These are phyloP conservation scores for Grapholita molesta DNA, from an alignment of 1,140 invertebrate species.

Conservation along the genomic window DNA sequence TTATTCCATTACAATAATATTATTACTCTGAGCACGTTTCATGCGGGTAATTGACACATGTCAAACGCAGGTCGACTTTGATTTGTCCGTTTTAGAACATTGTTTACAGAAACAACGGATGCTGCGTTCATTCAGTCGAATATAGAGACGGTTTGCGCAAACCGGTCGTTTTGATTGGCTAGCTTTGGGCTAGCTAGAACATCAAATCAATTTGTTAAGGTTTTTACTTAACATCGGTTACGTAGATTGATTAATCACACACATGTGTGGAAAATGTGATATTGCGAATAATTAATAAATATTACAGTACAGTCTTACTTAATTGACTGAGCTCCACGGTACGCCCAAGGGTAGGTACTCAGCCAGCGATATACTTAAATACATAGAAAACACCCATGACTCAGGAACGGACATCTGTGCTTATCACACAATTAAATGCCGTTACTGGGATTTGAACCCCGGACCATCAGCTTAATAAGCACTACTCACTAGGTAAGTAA, in stretches of 20 bases:
- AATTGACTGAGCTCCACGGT: too few relatives aligned
- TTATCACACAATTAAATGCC: too few relatives aligned
- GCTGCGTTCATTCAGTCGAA: conserved; percentile 39
- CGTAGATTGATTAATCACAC: neutral
- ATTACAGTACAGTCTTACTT: neutral
- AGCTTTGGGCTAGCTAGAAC: neutral
- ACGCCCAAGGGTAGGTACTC: too few relatives aligned
- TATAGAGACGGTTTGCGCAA: conserved; percentile 16
- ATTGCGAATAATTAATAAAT: neutral
- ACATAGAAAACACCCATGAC: too few relatives aligned
- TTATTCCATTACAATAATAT: conserved; percentile 31
- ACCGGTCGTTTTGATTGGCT: neutral
- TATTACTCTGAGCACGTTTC: conserved; percentile 29
- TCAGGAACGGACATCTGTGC: too few relatives aligned
- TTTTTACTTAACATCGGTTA: neutral
- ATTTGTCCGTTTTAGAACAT: conserved; percentile 56
- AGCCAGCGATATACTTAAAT: too few relatives aligned
- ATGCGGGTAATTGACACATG: conserved; percentile 56
- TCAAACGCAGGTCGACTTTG: conserved; percentile 49
- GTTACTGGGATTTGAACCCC: too few relatives aligned
- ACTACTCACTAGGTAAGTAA: too few relatives aligned
- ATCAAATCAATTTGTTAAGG: neutral
- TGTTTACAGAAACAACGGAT: conserved; percentile 70
- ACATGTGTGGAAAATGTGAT: neutral
- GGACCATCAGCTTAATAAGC: too few relatives aligned